Evolutionary conservation across 30 jellyfish, hydroid and myxozoan species (phyloP), one percentile per base, ranked within the genome.

Genomic region (Hydra vulgaris): DNA sequence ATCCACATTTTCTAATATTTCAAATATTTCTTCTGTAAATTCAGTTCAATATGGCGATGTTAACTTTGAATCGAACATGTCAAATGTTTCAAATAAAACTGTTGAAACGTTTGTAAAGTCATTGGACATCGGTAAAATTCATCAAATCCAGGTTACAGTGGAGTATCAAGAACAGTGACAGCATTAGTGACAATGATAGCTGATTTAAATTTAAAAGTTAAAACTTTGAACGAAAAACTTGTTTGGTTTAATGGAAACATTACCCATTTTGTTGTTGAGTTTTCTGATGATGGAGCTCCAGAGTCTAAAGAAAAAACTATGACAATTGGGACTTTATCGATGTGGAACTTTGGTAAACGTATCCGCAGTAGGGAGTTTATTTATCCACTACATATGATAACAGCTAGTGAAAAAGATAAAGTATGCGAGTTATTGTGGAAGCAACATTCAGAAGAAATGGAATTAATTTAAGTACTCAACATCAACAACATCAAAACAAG

Each of bases 211-310:
- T 53, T 76, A 19, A 76, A 76, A 76, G 84, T 76, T 8, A 76
- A 76, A 25, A 15, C 84, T 8, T n/a, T 26, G 21, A 26, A 53
- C 7, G 84, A 76, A 25, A 53, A 76, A 26, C 79, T 76, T n/a
- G 55, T 25, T 17, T 76, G 84, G 84, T n/a, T 76, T 76, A 76
- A 53, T 19, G 79, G 79, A 3, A 76, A 7, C 55, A 40, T 53
- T 20, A 76, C 24, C 40, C 84, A 76, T 53, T n/a, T n/a, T n/a
- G 55, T 76, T 76, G 84, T 76, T 76, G 84, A 76, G 40, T 76
- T 76, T 53, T 76, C 79, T 19, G 84, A 76, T 76, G 84, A 76
- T 53, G 79, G 84, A n/a, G 84, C 84, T 17, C 84, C 84, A 26
- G 84, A 76, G 55, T 76, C 79, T 20, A 7, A 20, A 20, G 84